A percentile compares a stretch with the other conserved stretches of the same genome.
Conservation (phyloP, 2,113 vertebrate genomes). For the Raja brachyura region DNA sequence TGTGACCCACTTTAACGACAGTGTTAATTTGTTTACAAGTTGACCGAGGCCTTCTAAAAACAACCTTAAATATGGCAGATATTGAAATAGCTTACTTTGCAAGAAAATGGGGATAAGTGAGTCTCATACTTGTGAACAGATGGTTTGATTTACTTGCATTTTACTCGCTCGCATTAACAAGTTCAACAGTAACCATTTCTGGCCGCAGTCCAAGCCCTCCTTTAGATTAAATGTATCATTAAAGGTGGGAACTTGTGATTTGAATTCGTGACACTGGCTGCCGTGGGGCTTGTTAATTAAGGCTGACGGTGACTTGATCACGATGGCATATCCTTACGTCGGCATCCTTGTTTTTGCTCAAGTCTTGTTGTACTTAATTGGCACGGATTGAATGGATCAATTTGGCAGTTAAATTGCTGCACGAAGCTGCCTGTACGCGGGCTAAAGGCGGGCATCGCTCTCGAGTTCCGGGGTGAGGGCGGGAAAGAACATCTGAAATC, state of each 20-base stretch:
- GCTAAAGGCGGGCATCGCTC: not conserved
- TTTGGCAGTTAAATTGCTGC: not conserved
- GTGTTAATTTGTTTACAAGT: no score
- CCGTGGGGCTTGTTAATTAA: not conserved
- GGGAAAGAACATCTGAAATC: not conserved
- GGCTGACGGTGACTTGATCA: not conserved
- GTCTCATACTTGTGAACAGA: no score
- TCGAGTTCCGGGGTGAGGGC: not conserved
- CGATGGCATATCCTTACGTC: not conserved
- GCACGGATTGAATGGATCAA: not conserved
- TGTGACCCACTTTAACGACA: no score
- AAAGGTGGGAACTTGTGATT: not conserved
- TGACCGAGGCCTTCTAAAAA: no score
- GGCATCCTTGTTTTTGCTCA: not conserved
- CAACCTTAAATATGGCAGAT: no score
- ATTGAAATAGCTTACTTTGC: no score
- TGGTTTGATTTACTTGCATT: no score
- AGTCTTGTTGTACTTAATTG: not conserved
- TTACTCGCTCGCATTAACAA: not conserved
- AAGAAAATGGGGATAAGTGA: no score
- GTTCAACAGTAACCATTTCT: not conserved
- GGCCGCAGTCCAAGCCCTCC: not conserved
- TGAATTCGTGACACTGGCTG: not conserved
- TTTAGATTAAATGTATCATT: not conserved
- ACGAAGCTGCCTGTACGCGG: not conserved